Base-by-base conservation (phyloP, 2,113 vertebrate species). In the Myxocyprinus asiaticus region DNA sequence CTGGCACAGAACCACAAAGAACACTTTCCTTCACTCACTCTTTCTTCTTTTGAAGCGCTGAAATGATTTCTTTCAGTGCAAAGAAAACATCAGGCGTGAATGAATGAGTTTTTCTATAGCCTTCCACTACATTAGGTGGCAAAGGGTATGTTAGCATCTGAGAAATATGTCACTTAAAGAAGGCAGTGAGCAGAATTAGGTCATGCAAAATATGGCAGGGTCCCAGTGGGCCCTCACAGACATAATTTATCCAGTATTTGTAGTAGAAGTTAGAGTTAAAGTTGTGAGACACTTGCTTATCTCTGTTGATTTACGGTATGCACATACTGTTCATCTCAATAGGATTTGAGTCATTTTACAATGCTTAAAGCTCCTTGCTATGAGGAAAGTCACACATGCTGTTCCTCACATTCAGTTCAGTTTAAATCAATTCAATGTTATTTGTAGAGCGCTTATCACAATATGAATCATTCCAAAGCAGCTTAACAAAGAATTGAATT, bases 241-340 rank as follows among this genome's bases (percentile, higher is more conserved):
- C 83, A 45, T 82, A 78, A 90, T 90, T 87, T 88, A 92, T 87
- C 84, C 86, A 85, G 90, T 91, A 92, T 89, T 90, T 90, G 85
- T 83, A 89, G 81, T 88, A 90, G 85, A 81, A 89, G 87, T 90
- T 90, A 88, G 80, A 87, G 88, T 88, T 91, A 90, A 89, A 89
- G 86, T 89, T 86, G 83, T 78, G 70, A 90, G 88, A 88, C 90
- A 90, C 90, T 91, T 92, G 89, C 88, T 88, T 89, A 88, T 91
- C 90, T 91, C 86, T 82, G 81, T 88, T 91, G 89, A 90, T 92
- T 83, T 90, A 33, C 22, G 22, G 22, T 33, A 91, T 92, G 17
- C 12, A 74, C 10, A 50, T 48, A 51, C 22, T 33, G 22, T 33
- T 33, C 3, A 3, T 33, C n/a, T 74, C 42, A 63, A 51, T 58